A percentile compares a stretch with the other conserved stretches of the same genome.
Evolutionary conservation across 2,888 invertebrate genomes (phyloP).

Genomic region (Adela reaumurella): DNA sequence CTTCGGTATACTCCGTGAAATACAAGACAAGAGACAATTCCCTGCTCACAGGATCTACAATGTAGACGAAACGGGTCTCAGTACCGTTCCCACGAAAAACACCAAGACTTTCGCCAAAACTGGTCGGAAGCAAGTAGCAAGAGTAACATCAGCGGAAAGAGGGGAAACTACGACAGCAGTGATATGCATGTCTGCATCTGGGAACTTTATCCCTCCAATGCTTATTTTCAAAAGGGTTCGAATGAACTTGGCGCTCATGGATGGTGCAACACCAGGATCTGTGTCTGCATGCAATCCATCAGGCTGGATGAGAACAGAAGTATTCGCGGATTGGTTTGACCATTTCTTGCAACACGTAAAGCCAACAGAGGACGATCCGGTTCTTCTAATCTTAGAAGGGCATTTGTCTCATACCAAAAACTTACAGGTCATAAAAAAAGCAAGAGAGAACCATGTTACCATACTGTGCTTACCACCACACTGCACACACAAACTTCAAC

Average conservation of each 20-base stretch:
- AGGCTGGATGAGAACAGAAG: no score
- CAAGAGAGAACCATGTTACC: slow-evolving; percentile 15
- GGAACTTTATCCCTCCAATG: slow-evolving; percentile 17
- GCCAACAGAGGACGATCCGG: no score
- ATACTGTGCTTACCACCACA: slow-evolving; percentile 23
- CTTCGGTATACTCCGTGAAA: slow-evolving; percentile 2
- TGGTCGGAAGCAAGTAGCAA: slow-evolving; percentile 16
- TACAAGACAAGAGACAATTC: neutral
- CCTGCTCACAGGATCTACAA: slow-evolving; percentile 7
- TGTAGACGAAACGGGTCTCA: slow-evolving; percentile 10
- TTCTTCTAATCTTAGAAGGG: no score
- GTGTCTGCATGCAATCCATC: no score
- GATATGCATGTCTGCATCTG: slow-evolving; percentile 16
- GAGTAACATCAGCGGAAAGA: slow-evolving; percentile 16
- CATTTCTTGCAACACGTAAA: no score
- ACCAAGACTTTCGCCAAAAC: slow-evolving; percentile 15
- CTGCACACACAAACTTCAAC: slow-evolving; percentile 17
- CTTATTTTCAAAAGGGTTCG: slow-evolving; percentile 17
- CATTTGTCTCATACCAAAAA: no score
- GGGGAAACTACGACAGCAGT: slow-evolving; percentile 16
- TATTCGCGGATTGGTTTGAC: no score
- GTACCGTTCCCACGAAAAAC: slow-evolving; percentile 15
- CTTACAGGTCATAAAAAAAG: no score
- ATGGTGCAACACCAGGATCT: slow-evolving; percentile 21
- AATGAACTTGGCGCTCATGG: slow-evolving; percentile 15